phyloP scores from a whole-genome alignment of 2,113 vertebrate species.

The Gopherus evgoodei region DNA sequence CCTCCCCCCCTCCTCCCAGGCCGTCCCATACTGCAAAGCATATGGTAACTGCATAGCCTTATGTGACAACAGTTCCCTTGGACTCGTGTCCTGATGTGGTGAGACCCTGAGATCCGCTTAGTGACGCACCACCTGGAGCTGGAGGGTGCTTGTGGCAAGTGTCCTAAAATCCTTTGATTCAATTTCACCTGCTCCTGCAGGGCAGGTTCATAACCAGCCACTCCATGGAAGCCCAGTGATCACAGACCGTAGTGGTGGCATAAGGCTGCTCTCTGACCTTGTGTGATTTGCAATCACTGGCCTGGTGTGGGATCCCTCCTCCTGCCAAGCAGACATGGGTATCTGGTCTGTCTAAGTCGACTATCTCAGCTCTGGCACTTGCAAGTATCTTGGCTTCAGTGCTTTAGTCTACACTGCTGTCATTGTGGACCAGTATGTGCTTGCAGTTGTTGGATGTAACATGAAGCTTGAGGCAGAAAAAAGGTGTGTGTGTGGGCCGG shows the following conservation, averaged over 20 bases:
- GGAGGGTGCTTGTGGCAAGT: accelerated
- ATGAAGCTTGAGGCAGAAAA: not conserved
- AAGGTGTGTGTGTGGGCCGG: not conserved
- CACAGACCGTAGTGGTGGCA: not conserved
- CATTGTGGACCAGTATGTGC: not conserved
- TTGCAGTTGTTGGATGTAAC: not conserved
- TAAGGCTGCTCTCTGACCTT: not conserved
- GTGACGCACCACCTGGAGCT: not conserved
- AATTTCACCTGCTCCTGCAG: not conserved
- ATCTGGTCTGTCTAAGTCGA: not conserved
- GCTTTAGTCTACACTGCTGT: not conserved
- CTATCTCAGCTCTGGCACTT: not conserved
- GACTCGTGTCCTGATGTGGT: accelerated
- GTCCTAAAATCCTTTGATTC: accelerated
- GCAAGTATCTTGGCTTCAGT: not conserved
- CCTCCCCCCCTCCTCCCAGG: not conserved
- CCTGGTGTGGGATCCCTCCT: not conserved
- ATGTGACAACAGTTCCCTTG: not conserved
- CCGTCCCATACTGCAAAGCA: not conserved
- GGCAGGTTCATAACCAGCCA: not conserved
- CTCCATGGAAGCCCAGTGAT: not conserved
- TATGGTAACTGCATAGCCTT: accelerated
- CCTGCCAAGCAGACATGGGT: not conserved
- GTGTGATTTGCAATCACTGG: not conserved
- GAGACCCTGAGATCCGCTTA: not conserved